Evolutionary conservation across 2,797 vertebrate genomes (phyloP), one percentile per base, ranked within the genome.

Genomic region (Masticophis lateralis): DNA sequence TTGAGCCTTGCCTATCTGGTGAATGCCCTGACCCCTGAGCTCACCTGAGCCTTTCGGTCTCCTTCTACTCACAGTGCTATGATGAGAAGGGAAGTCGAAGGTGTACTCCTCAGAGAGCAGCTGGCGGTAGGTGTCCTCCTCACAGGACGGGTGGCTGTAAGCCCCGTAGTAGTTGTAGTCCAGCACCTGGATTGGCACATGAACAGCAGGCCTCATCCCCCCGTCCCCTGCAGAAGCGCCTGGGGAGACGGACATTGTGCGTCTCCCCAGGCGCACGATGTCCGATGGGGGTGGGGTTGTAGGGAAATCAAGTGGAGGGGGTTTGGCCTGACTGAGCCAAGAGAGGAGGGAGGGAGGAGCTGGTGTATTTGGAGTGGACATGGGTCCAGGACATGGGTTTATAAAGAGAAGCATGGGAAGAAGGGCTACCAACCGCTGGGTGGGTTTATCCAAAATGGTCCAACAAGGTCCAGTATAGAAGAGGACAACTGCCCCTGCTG

Each of bases 51-150:
- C 1, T 6, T 47, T 47, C 47, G 47, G 47, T 47, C 47, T 47
- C 47, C 55, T 25, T 37, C 1, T 87, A 95, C 98, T 98, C 96
- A 99, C 99, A 86, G 97, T 91, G 4, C 98, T n/a, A 0, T 99
- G 99, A 97, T 99, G 99, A 0, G 98, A 98, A 1, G 99, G 99
- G 94, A 99, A 99, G 97, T 97, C 97, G 0, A 99, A 99, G 90
- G 99, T 99, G 97, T 99, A 99, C 92, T 99, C 99, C 0, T 97
- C 97, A 0, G 95, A 97, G 92, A 99, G 98, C 94, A 99, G 96
- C 6, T 79, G 90, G 9, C 95, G 97, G 96, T 99, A 99, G 94
- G 96, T 87, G 90, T 99, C 98, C 94, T 97, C 97, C 5, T 47
- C 4, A 18, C 98, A 98, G 0, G 83, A 96, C 0, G 32, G 18